Conservation (phyloP, 1,140 invertebrate genomes). For the Scaptodrosophila lebanonensis region DNA sequence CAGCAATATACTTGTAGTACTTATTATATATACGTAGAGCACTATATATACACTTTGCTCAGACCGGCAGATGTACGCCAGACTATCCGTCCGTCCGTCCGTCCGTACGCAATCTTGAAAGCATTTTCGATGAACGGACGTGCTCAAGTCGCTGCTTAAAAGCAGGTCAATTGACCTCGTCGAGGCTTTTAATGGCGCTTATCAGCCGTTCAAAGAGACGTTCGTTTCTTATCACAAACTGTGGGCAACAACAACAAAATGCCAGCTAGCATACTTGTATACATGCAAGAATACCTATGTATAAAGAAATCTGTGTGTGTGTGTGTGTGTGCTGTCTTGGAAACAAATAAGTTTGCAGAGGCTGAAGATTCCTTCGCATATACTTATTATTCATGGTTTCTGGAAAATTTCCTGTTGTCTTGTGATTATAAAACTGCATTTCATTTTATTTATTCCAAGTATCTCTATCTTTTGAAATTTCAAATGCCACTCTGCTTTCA, state of each 20-base stretch:
- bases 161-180: conserved; percentile 45
- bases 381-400: too few relatives aligned
- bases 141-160: conserved; percentile 34
- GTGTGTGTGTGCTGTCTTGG: too few relatives aligned
- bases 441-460: too few relatives aligned
- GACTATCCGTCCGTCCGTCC: not conserved
- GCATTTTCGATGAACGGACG: conserved; percentile 27
- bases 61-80: too few relatives aligned
- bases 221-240: conserved; percentile 34
- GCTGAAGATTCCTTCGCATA: not conserved
- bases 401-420: too few relatives aligned
- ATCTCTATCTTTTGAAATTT: too few relatives aligned
- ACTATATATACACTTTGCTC: too few relatives aligned
- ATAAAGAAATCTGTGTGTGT: too few relatives aligned
- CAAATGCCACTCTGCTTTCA: too few relatives aligned
- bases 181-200: conserved; percentile 39
- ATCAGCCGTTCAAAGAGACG: conserved; percentile 42
- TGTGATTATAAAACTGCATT: too few relatives aligned
- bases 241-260: conserved; percentile 17
- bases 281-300: too few relatives aligned
- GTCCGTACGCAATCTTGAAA: not conserved
- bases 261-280: too few relatives aligned
- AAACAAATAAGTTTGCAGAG: not conserved
- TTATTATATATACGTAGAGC: not conserved
- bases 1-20: not conserved